Percentiles rank a stretch among this genome's conserved stretches.
Evolutionary conservation across 2,113 vertebrate genomes (phyloP).

Genomic region (Xyrauchen texanus): DNA sequence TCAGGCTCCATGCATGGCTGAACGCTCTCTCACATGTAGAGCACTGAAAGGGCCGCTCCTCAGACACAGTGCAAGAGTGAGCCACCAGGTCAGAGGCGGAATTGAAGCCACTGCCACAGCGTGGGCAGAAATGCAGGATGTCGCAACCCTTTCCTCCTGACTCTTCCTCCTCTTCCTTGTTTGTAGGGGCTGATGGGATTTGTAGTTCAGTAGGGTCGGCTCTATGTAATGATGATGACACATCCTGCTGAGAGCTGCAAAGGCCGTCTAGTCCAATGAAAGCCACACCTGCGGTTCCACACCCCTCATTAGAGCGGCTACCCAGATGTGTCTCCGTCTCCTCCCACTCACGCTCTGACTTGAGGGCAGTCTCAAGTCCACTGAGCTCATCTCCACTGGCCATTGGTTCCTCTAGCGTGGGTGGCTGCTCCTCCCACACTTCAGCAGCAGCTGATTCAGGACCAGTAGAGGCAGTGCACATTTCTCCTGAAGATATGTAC

Average conservation of each 20-base stretch:
- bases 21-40: conserved; percentile 83
- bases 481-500: conserved; percentile 46
- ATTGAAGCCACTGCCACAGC: conserved; percentile 73
- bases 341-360: conserved; percentile 70
- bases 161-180: conserved; percentile 57
- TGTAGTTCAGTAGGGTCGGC: conserved; percentile 52
- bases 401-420: conserved; percentile 58
- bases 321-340: conserved; percentile 49
- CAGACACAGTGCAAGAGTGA: conserved; percentile 73
- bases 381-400: conserved; percentile 71
- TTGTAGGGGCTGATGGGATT: conserved; percentile 60
- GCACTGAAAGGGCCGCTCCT: conserved; percentile 76
- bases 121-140: conserved; percentile 73
- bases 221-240: conserved; percentile 42
- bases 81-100: conserved; percentile 68
- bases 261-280: conserved; percentile 79
- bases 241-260: conserved; percentile 70
- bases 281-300: conserved; percentile 36
- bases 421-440: conserved; percentile 64
- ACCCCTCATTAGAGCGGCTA: conserved; percentile 34
- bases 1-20: conserved; percentile 84
- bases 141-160: conserved; percentile 58
- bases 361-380: conserved; percentile 73
- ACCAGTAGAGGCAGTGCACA: conserved; percentile 2
- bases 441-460: conserved; percentile 40